phyloP scores from a whole-genome alignment of 2,888 invertebrate species.

The Erebia aethiops region DNA sequence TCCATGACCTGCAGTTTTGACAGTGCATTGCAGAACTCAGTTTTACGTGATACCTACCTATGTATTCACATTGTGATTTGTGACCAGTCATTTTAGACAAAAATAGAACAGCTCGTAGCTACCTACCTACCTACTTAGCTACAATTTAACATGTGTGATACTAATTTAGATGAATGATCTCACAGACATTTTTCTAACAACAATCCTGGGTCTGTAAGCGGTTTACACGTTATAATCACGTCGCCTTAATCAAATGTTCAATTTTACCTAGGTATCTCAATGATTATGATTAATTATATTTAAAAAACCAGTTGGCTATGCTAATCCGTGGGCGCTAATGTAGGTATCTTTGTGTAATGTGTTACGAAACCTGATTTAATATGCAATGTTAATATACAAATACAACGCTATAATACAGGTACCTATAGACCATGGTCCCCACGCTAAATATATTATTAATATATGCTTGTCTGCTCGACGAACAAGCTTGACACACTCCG shows the following conservation, averaged over 20 bases:
- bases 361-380: constrained; percentile 32
- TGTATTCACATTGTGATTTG: no score
- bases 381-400: constrained; percentile 26
- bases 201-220: background rate
- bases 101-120: no score
- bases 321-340: constrained; percentile 24
- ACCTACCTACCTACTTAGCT: background rate
- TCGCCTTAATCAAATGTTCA: constrained; percentile 5
- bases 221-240: background rate
- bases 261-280: constrained; percentile 34
- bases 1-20: no score
- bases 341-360: constrained; percentile 33
- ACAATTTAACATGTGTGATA: background rate
- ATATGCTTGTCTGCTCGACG: no score
- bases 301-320: constrained; percentile 34
- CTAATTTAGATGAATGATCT: background rate
- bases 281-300: constrained; percentile 37
- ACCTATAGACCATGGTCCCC: background rate
- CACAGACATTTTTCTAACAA: background rate
- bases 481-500: no score
- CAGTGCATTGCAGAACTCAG: no score
- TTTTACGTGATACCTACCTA: no score
- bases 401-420: background rate
- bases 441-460: no score
- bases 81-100: no score